Evolutionary conservation across 2,113 vertebrate genomes (phyloP).

Genomic region (Mohoua ochrocephala): DNA sequence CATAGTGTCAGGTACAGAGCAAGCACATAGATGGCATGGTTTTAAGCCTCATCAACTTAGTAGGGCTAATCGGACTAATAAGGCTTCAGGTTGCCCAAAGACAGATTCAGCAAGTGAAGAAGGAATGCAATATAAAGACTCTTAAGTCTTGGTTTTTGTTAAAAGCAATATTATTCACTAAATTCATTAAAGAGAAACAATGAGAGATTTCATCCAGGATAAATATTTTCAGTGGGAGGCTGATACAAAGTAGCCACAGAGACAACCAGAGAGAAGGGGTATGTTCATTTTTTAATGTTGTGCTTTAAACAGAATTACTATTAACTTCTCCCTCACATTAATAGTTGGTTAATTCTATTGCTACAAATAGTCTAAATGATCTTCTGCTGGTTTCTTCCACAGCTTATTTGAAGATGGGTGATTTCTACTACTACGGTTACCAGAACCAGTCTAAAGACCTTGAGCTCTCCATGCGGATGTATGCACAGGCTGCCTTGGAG

Average conservation of each 20-base stretch:
- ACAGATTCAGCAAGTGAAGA: not conserved
- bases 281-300: not conserved
- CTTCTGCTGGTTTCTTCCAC: not conserved
- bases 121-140: not conserved
- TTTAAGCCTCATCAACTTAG: not conserved
- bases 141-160: not conserved
- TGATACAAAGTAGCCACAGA: not conserved
- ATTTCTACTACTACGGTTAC: constrained; percentile 83
- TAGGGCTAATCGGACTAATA: not conserved
- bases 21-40: not conserved
- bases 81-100: not conserved
- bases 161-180: not conserved
- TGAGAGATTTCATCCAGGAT: not conserved
- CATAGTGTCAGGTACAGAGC: not conserved
- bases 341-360: not conserved
- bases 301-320: not conserved
- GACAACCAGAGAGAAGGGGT: not conserved
- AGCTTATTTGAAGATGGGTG: constrained; percentile 93
- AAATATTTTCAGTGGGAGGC: not conserved
- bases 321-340: not conserved
- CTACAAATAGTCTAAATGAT: not conserved
- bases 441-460: constrained; percentile 70
- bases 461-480: constrained; percentile 80
- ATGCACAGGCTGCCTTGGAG: constrained; percentile 81
- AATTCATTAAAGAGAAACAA: not conserved